These are phyloP conservation scores for Melanotaenia nigrans DNA, from an alignment of 2,797 vertebrate species.

Conservation along the genomic window DNA sequence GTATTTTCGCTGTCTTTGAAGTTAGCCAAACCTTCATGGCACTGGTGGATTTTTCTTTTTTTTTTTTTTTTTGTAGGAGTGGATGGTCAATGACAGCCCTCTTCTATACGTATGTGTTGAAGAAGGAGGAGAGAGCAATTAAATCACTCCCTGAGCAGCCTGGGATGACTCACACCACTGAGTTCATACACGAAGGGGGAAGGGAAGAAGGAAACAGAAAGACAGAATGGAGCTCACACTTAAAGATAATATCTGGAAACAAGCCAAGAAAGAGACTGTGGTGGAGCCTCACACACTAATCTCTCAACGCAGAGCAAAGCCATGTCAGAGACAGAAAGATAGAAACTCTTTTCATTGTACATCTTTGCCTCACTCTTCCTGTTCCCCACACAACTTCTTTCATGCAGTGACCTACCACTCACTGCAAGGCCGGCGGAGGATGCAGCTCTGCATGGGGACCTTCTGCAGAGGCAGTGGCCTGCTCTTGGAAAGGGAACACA, in stretches of 20 bases:
- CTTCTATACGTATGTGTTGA: slow-evolving; percentile 42
- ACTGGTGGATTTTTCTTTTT: slow-evolving; percentile 35
- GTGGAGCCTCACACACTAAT: slow-evolving; percentile 59
- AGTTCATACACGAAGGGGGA: slow-evolving; percentile 60
- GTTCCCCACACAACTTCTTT: slow-evolving; percentile 41
- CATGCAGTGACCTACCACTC: slow-evolving; percentile 46
- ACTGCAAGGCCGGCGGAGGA: slow-evolving; percentile 42
- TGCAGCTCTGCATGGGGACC: slow-evolving; percentile 31
- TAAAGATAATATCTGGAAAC: slow-evolving; percentile 75
- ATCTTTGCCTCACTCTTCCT: slow-evolving; percentile 24
- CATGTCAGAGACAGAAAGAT: slow-evolving; percentile 49
- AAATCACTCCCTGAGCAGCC: slow-evolving; percentile 73
- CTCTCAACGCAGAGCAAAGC: slow-evolving; percentile 58
- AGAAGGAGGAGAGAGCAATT: slow-evolving; percentile 71
- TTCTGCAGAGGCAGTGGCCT: slow-evolving; percentile 41
- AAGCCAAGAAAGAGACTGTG: slow-evolving; percentile 60
- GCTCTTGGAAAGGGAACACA: slow-evolving; percentile 37
- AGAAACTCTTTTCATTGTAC: slow-evolving; percentile 45
- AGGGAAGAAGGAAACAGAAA: slow-evolving; percentile 41
- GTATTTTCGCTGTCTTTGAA: slow-evolving; percentile 46
- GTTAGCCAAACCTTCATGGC: slow-evolving; percentile 43
- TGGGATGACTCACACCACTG: slow-evolving; percentile 72
- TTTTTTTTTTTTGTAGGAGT: slow-evolving; percentile 39
- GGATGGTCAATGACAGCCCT: slow-evolving; percentile 62
- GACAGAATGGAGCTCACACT: slow-evolving; percentile 52